Conservation (phyloP, 2,888 invertebrate species). For the Byasa hedistus region DNA sequence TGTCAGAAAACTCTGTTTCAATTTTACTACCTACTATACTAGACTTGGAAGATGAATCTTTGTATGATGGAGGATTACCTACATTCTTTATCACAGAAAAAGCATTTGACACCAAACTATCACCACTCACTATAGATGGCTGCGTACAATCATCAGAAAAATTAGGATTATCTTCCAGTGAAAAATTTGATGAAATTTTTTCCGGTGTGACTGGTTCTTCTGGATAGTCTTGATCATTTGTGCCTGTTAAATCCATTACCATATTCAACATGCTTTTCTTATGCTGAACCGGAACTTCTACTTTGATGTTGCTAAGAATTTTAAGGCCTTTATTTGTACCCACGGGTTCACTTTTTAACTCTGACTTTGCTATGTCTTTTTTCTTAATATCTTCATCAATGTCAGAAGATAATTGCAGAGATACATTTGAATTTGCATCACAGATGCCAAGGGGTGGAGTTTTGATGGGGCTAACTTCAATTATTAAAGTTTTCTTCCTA, state of each 20-base stretch:
- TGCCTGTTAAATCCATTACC: conserved; percentile 68
- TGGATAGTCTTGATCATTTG: conserved; percentile 58
- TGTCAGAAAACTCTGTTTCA: conserved; percentile 67
- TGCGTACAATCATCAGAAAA: conserved; percentile 48
- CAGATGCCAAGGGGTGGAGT: conserved; percentile 38
- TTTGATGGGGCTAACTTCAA: conserved; percentile 67
- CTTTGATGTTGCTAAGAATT: conserved; percentile 76
- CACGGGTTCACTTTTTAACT: conserved; percentile 49
- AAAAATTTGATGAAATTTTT: conserved; percentile 60
- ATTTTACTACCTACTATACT: conserved; percentile 56
- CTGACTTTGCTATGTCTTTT: conserved; percentile 40
- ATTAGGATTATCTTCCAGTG: conserved; percentile 62
- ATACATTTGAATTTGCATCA: conserved; percentile 35
- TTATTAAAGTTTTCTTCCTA: conserved; percentile 62
- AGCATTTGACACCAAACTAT: conserved; percentile 55
- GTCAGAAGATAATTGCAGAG: conserved; percentile 31
- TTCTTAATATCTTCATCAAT: conserved; percentile 38
- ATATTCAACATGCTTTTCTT: conserved; percentile 71
- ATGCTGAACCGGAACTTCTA: conserved; percentile 76
- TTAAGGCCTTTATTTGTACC: conserved; percentile 67
- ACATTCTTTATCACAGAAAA: conserved; percentile 74
- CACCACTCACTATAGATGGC: conserved; percentile 51
- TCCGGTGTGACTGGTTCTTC: conserved; percentile 56
- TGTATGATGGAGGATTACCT: conserved; percentile 57
- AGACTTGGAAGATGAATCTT: conserved; percentile 54